Evolutionary conservation across 2,888 invertebrate species (phyloP).

Genomic region (Trachelus troglodyta): DNA sequence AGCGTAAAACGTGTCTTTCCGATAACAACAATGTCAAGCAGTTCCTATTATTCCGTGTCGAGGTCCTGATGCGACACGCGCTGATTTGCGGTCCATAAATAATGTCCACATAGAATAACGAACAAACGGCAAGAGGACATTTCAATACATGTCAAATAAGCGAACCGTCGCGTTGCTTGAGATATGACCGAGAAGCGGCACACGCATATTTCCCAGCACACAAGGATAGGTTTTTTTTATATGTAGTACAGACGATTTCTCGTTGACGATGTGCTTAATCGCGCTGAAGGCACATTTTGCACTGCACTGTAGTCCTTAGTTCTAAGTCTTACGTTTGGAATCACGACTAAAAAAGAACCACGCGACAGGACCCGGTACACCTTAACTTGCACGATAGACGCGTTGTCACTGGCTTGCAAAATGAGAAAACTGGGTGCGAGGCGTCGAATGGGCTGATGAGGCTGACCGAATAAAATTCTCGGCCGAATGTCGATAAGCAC

Average conservation of each 20-base stretch:
- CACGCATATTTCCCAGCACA: conserved; percentile 13
- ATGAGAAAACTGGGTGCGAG: background rate
- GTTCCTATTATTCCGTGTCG: background rate
- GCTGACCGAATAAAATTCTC: conserved; percentile 17
- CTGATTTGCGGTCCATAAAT: conserved; percentile 5
- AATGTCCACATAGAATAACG: background rate
- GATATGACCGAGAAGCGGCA: conserved; percentile 15
- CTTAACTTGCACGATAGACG: background rate
- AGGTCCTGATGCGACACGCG: conserved; percentile 13
- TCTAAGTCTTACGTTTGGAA: background rate
- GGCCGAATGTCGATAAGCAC: conserved; percentile 23
- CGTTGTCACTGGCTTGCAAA: conserved; percentile 4
- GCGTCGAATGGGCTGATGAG: conserved; percentile 4
- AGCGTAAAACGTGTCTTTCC: background rate
- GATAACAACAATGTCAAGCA: background rate
- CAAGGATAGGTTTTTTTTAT: background rate
- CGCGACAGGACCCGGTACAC: background rate
- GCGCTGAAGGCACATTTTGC: background rate
- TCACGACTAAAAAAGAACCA: background rate
- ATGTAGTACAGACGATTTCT: background rate
- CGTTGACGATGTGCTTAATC: background rate
- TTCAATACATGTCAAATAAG: background rate
- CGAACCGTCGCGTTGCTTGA: background rate
- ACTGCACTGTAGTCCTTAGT: background rate
- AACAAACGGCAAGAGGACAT: background rate